Base-by-base conservation (phyloP, 1,140 invertebrate genomes). In the Caenorhabditis inopinata region DNA sequence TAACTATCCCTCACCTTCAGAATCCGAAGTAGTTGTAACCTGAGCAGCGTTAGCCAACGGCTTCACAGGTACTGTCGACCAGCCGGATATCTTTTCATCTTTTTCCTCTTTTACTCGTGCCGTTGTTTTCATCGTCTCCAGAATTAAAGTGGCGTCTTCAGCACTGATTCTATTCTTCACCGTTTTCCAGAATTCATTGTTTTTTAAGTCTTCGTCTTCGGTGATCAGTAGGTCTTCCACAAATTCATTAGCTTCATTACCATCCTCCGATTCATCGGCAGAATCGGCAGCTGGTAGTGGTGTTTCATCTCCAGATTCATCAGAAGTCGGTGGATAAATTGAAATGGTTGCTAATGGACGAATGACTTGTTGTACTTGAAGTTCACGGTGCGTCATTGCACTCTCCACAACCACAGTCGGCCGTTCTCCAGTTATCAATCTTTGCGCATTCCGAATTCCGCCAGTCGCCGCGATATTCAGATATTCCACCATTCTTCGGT, bases 261-360 rank as follows among this genome's bases (percentile, higher is more conserved):
- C 58, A 68, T 68, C 58, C 11, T 68, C 58, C 1, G 58, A 68
- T 32, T 68, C 58, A 68, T 68, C 58, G 12, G 58, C 58, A 38
- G 58, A 68, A 68, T 68, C 58, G 0, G 58, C 58, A 5, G 58
- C 58, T 16, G 58, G 58, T 9, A 21, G 58, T 11, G 58, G 58
- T 5, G 53, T 68, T 18, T 68, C 58, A 38, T 68, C 58, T 42
- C 58, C 58, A 18, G 58, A 68, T 21, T 68, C 58, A 21, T 68
- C 58, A 38, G 58, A 68, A 18, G 58, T 68, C 32, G 58, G 58
- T 21, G 29, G 58, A 38, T 68, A 68, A 11, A 68, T 68, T 21
- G 58, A 32, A 21, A 68, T 42, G 21, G n/a, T 38, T 12, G 58
- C 4, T 9, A 68, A 12, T 1, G 58, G 58, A 11, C 58, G 29